Percentiles rank a stretch among this genome's conserved stretches.
phyloP scores from a whole-genome alignment of 2,797 vertebrate species.

The Myotis vivesi region DNA sequence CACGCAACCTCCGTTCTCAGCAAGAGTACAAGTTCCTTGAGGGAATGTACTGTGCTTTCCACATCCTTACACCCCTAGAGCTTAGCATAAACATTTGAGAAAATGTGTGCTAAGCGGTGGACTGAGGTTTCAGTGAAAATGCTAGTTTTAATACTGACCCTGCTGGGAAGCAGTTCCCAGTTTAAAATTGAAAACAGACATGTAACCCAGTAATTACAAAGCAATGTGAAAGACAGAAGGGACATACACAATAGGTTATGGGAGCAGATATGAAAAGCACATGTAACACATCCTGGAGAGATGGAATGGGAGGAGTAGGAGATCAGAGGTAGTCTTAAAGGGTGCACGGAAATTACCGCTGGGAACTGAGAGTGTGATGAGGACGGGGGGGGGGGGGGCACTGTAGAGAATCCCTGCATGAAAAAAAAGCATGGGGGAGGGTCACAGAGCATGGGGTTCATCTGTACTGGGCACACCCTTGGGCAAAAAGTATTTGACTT shows the following conservation, averaged over 20 bases:
- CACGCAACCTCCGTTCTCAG: background rate
- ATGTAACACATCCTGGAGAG: background rate
- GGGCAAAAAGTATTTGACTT: background rate
- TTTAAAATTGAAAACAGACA: background rate
- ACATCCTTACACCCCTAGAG: background rate
- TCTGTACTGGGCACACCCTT: background rate
- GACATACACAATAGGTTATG: background rate
- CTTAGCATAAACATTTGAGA: background rate
- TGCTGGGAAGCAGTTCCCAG: background rate
- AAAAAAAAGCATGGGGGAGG: background rate
- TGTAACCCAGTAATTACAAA: background rate
- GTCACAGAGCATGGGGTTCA: background rate
- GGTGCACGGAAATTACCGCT: background rate
- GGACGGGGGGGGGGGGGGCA: fast-evolving
- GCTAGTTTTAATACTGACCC: background rate
- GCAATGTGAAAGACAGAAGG: background rate
- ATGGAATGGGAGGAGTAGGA: background rate
- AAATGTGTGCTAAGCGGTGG: background rate
- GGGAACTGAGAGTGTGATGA: background rate
- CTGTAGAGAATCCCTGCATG: background rate
- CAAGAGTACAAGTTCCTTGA: background rate
- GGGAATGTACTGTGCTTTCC: background rate
- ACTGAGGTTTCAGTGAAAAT: background rate
- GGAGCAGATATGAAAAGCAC: background rate
- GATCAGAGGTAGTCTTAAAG: background rate